Evolutionary conservation across 2,113 vertebrate species (phyloP), one percentile per base, ranked within the genome.

Genomic region (Neolamprologus modestus): DNA sequence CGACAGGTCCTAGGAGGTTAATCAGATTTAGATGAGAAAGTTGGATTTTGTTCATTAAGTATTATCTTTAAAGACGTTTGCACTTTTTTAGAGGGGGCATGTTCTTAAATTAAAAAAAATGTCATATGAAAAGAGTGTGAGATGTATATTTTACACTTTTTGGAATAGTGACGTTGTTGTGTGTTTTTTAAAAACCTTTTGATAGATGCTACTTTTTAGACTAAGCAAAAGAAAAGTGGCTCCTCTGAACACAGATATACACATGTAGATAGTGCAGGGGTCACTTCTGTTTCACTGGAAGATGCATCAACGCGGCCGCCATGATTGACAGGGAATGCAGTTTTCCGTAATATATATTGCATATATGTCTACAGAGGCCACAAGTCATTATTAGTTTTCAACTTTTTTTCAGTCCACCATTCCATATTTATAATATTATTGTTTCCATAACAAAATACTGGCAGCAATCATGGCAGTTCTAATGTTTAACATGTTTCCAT

Each of bases 371-470:
- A 42, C 13, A 26, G 68, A 73, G 40, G 68, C 24, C 9, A 28
- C 24, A 3, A 4, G 9, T 1, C 71, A 76, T 28, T 14, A 47
- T 76, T 45, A 28, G 42, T 47, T 76, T 76, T 19, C 8, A 45
- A 76, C 40, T 47, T 76, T 26, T 42, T 71, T 71, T 71, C 63
- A 37, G 7, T 40, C 63, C 33, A 6, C 9, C 1, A 73, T 28
- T 73, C 8, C 40, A 73, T 73, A 47, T 73, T 73, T 11, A 66
- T 66, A 66, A 73, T 11, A 73, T 21, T 40, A 40, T 40, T 54
- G 12, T 47, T 47, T 47, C 24, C 21, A 47, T 28, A 76, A 7
- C 8, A 73, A 45, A 73, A 73, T 45, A 26, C 37, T 14, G 12
- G 19, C n/a, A 40, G 54, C 4, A 24, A 13, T 26, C 54, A 55